Evolutionary conservation across 1,140 invertebrate species (phyloP), one percentile per base, ranked within the genome.

Genomic region (Thalassaphorura encarpata): DNA sequence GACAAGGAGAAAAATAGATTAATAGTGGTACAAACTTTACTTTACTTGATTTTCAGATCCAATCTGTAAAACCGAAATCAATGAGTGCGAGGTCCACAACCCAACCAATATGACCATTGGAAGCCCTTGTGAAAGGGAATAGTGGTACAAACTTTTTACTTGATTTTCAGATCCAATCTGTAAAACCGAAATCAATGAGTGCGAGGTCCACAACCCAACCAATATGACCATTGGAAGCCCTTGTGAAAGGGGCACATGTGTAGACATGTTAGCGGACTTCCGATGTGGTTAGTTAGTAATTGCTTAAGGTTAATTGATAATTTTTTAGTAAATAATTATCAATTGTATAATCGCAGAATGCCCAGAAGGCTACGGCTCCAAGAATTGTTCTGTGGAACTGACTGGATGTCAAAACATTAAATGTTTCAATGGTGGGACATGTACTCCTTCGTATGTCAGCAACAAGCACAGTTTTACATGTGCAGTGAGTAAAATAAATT

Each of bases 381-480:
- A 90, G 69, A 95, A 95, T 72, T 97, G 93, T 71, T 88, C 85
- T 1, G 87, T 91, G 4, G 75, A 76, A 50, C 73, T 93, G 58
- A 77, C 73, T 47, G 89, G 86, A 2, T 93, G 89, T 70, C 69
- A 72, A 2, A 71, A 72, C 46, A 80, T 80, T 63, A 77, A 78
- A 0, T 97, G 93, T 72, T 71, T 80, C 29, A 90, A 95, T 73
- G 77, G 78, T 46, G 91, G 89, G 47, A 83, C 80, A 4, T 97
- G 92, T 69, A 78, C 75, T 63, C 85, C 89, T 0, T 87, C 83
- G 70, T 75, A 93, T 58, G 75, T 80, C 21, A 77, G 83, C 61
- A 86, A 90, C 70, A 83, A 77, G 6, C 89, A 93, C 67, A 76
- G 77, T 41, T 91, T 88, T 73, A 89, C 89, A 67, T 96, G 92